These are phyloP conservation scores for Ophraella communa DNA, from an alignment of 2,888 invertebrate genomes.

Conservation along the genomic window DNA sequence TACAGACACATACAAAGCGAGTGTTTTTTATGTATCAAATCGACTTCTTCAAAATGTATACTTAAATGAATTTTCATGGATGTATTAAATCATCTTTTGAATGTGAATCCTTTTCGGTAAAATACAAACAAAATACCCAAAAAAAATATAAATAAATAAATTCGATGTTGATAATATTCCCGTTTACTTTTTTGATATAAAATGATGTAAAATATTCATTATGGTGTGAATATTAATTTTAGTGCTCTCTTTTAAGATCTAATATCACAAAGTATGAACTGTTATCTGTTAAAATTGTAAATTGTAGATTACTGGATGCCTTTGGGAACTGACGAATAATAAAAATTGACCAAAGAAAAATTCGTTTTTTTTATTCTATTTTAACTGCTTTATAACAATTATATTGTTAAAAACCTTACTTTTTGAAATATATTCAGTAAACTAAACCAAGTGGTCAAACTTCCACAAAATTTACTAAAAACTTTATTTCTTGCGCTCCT, in stretches of 20 bases:
- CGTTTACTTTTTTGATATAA: slow-evolving; percentile 17
- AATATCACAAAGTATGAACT: slow-evolving; percentile 34
- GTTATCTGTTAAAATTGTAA: slow-evolving; percentile 41
- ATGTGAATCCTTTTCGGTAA: slow-evolving; percentile 27
- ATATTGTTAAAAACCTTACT: not conserved
- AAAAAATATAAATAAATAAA: slow-evolving; percentile 9
- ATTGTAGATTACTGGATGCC: slow-evolving; percentile 41
- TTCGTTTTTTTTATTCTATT: slow-evolving; percentile 1
- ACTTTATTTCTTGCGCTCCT: too few relatives aligned
- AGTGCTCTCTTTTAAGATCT: slow-evolving; percentile 26
- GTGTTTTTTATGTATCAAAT: not conserved
- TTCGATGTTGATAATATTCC: slow-evolving; percentile 25
- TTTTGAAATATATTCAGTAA: too few relatives aligned
- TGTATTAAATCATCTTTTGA: slow-evolving; percentile 14
- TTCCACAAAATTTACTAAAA: too few relatives aligned
- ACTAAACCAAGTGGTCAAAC: too few relatives aligned
- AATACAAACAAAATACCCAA: slow-evolving; percentile 27
- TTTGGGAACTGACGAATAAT: slow-evolving; percentile 48
- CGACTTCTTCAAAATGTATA: not conserved
- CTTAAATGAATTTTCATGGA: not conserved
- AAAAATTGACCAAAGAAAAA: slow-evolving; percentile 36
- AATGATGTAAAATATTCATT: slow-evolving; percentile 31
- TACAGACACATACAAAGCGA: not conserved
- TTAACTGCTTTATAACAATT: not conserved
- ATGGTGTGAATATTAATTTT: slow-evolving; percentile 33